phyloP scores from a whole-genome alignment of 2,888 invertebrate genomes.

The Zeuzera pyrina region DNA sequence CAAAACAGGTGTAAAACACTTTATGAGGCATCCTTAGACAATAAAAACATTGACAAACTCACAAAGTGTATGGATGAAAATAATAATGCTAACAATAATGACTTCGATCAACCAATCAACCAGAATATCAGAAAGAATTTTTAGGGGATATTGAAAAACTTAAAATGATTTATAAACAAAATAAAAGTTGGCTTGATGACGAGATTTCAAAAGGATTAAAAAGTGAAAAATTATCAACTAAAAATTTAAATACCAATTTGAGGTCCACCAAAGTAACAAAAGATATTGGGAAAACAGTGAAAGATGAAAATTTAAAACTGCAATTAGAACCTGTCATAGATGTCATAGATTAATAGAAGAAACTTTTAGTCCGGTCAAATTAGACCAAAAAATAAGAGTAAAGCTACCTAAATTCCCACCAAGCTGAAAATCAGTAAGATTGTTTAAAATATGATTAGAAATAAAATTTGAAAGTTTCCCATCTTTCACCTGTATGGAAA shows the following conservation, averaged over 20 bases:
- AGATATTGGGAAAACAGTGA: conserved; percentile 24
- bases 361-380: no score
- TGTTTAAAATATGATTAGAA: no score
- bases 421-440: no score
- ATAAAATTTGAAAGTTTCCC: no score
- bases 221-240: conserved; percentile 18
- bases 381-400: no score
- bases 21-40: conserved; percentile 53
- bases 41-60: conserved; percentile 33
- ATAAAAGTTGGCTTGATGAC: conserved; percentile 54
- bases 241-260: conserved; percentile 19
- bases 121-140: conserved; percentile 44
- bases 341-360: not conserved
- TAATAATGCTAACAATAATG: conserved; percentile 22
- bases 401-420: no score
- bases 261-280: conserved; percentile 20
- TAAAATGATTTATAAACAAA: conserved; percentile 47
- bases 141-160: conserved; percentile 43
- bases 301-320: conserved; percentile 19
- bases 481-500: no score
- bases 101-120: no score
- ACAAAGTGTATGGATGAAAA: conserved; percentile 50
- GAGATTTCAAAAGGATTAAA: conserved; percentile 42
- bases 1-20: conserved; percentile 52
- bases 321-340: conserved; percentile 10